These are phyloP conservation scores for Champsocephalus esox DNA, from an alignment of 2,797 vertebrate species.

Conservation along the genomic window DNA sequence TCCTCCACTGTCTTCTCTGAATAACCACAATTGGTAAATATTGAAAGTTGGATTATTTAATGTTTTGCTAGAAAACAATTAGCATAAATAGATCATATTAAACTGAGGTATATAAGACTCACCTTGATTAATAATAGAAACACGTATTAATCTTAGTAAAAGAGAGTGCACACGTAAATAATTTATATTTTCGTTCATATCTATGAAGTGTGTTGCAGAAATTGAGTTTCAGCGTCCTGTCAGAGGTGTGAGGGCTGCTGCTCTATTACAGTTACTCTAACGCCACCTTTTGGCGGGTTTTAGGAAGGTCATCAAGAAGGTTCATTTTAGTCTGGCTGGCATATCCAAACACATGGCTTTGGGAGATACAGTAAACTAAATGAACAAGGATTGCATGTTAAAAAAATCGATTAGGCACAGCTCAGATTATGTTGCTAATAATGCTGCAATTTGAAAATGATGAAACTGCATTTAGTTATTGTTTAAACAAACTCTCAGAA, in stretches of 20 bases:
- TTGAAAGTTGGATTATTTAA: not conserved
- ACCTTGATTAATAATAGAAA: not conserved
- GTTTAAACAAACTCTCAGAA: not conserved
- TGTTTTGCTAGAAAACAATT: not conserved
- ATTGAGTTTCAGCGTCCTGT: conserved; percentile 4
- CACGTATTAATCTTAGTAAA: not conserved
- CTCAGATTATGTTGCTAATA: no score
- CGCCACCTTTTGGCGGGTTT: conserved; percentile 66
- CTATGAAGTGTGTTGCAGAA: not conserved
- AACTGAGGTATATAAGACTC: not conserved
- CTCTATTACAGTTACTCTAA: conserved; percentile 40
- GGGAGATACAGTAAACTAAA: not conserved
- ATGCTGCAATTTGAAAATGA: no score
- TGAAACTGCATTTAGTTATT: not conserved
- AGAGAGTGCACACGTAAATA: rapidly evolving
- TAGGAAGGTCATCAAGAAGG: not conserved
- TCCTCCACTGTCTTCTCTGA: not conserved
- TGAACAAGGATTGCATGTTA: not conserved
- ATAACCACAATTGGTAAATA: not conserved
- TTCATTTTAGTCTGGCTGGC: not conserved
- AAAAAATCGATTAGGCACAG: no score
- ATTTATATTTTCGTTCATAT: no score
- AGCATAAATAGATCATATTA: no score
- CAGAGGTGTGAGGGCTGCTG: conserved; percentile 24
- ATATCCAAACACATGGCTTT: not conserved